phyloP scores from a whole-genome alignment of 2,797 vertebrate species.

The Parambassis ranga region DNA sequence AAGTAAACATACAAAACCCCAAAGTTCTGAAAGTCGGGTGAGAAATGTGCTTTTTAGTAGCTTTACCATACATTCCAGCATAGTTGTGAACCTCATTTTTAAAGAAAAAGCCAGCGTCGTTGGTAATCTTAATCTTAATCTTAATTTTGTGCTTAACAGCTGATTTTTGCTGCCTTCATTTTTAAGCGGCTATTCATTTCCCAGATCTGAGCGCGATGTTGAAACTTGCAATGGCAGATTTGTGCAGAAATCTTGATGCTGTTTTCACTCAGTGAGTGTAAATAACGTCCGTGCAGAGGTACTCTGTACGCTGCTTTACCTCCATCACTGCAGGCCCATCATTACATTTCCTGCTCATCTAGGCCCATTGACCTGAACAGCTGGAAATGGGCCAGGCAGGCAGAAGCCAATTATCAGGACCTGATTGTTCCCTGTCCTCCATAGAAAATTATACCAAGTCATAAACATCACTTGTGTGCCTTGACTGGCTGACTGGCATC shows the following conservation, averaged over 20 bases:
- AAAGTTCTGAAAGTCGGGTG: no score
- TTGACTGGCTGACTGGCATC: background rate
- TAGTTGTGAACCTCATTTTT: no score
- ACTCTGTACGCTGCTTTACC: background rate
- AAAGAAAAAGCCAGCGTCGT: no score
- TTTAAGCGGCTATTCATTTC: no score
- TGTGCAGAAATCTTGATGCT: background rate
- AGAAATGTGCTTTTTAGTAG: no score
- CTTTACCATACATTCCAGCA: no score
- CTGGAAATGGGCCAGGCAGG: conserved; percentile 5
- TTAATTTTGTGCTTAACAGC: no score
- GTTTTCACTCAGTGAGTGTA: background rate
- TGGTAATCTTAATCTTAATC: no score
- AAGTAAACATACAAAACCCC: no score
- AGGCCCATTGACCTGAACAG: conserved; percentile 18
- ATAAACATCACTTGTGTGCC: background rate
- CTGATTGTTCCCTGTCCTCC: conserved; percentile 26
- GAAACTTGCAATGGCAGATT: no score
- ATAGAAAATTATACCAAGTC: conserved; percentile 11
- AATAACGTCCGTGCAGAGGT: background rate
- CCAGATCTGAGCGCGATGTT: no score
- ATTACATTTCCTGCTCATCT: conserved; percentile 33
- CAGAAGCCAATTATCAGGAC: conserved; percentile 25
- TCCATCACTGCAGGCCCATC: background rate
- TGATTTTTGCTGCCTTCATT: background rate